Evolutionary conservation across 2,113 vertebrate species (phyloP).

Genomic region (Rhinogobius similis): DNA sequence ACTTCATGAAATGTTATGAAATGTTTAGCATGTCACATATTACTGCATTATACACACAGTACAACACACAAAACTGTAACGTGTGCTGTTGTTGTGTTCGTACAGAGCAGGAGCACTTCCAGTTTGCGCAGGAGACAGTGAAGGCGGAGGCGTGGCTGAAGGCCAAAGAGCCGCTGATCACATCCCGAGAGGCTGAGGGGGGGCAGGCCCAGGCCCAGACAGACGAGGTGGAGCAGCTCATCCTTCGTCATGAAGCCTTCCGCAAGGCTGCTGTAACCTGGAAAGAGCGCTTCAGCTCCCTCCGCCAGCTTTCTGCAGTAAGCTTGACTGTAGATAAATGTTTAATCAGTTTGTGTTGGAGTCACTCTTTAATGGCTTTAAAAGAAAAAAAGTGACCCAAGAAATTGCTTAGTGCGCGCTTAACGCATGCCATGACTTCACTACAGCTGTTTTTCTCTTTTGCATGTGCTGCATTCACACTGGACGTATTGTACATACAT

Average conservation of each 20-base stretch:
- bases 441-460: constrained; percentile 23
- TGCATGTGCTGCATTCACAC: constrained; percentile 2
- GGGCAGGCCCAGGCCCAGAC: constrained; percentile 81
- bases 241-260: constrained; percentile 92
- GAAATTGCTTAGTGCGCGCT: constrained; percentile 44
- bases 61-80: not conserved
- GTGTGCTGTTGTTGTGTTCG: constrained; percentile 16
- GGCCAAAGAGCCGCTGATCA: constrained; percentile 85
- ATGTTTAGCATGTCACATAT: not conserved
- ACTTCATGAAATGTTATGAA: not conserved
- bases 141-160: constrained; percentile 88
- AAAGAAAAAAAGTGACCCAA: constrained; percentile 36
- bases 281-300: constrained; percentile 90
- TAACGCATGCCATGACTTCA: constrained; percentile 32
- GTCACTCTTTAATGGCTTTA: constrained; percentile 50
- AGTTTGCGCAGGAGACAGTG: constrained; percentile 85
- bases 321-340: constrained; percentile 63
- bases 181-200: constrained; percentile 69
- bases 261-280: constrained; percentile 88
- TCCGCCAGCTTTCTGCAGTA: constrained; percentile 87
- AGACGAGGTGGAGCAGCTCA: constrained; percentile 91
- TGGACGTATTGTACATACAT: not conserved
- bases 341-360: constrained; percentile 54
- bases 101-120: constrained; percentile 85
- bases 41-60: not conserved